Conservation (phyloP, 2,113 vertebrate genomes). For the Dicrurus megarhynchus region DNA sequence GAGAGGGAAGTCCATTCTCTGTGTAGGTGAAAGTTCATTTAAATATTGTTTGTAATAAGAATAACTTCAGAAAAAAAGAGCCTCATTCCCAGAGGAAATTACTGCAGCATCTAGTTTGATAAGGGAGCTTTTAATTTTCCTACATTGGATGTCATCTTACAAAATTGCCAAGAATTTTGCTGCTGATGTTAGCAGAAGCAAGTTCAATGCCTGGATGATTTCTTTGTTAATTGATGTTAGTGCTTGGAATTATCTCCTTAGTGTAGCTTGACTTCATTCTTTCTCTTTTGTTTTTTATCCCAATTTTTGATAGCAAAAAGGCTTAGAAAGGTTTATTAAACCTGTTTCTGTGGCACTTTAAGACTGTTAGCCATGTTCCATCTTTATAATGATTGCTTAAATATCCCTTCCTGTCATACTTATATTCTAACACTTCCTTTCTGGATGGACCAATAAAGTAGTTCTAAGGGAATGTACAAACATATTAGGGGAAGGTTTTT, state of each 20-base stretch:
- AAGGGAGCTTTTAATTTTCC: background rate
- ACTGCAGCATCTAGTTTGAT: background rate
- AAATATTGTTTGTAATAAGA: background rate
- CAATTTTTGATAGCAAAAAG: background rate
- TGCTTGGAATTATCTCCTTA: slow-evolving; percentile 8
- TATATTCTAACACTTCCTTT: background rate
- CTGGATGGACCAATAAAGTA: background rate
- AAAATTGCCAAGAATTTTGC: background rate
- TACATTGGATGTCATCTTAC: background rate
- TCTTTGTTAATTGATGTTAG: slow-evolving; percentile 1
- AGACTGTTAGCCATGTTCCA: background rate
- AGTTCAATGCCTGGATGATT: background rate
- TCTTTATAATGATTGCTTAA: background rate
- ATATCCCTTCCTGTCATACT: background rate
- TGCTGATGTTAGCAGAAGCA: slow-evolving; percentile 11
- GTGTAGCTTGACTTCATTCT: background rate
- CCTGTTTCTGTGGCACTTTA: background rate
- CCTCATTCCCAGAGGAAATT: background rate
- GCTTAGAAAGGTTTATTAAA: background rate
- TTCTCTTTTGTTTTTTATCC: background rate
- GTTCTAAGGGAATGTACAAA: background rate
- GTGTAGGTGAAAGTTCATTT: background rate
- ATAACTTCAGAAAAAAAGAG: background rate
- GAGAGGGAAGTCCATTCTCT: background rate
- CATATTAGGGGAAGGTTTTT: background rate